A percentile compares a stretch with the other conserved stretches of the same genome.
Conservation (phyloP, 2,888 invertebrate genomes). For the Noctua comes region DNA sequence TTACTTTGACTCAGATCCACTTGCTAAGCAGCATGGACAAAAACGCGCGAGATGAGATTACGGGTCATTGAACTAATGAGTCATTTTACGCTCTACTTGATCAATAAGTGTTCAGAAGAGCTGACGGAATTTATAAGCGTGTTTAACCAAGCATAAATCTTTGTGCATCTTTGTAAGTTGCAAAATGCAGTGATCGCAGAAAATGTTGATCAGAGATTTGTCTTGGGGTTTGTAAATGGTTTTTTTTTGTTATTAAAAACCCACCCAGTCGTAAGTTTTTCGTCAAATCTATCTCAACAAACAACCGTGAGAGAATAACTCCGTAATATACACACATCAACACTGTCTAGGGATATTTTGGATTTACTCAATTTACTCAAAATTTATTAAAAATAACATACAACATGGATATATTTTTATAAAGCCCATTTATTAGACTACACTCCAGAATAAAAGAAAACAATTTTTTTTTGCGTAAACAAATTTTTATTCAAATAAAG, state of each 20-base stretch:
- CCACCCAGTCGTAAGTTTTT: background rate
- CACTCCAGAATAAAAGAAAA: too few relatives aligned
- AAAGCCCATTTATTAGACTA: too few relatives aligned
- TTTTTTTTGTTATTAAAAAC: background rate
- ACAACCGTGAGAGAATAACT: conserved; percentile 4
- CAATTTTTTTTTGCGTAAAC: too few relatives aligned
- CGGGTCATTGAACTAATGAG: conserved; percentile 83
- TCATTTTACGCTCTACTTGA: conserved; percentile 83
- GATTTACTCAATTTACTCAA: too few relatives aligned
- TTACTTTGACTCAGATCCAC: conserved; percentile 45
- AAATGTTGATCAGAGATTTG: background rate
- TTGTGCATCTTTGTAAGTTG: conserved; percentile 13
- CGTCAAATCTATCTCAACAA: background rate
- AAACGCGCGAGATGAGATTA: conserved; percentile 70
- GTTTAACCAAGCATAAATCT: conserved; percentile 50
- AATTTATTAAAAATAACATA: too few relatives aligned
- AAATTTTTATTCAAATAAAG: too few relatives aligned
- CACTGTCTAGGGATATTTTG: too few relatives aligned
- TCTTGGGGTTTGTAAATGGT: background rate
- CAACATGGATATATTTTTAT: too few relatives aligned
- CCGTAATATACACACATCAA: too few relatives aligned
- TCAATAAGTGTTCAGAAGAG: conserved; percentile 65
- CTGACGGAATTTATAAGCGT: conserved; percentile 53
- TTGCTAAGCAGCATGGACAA: conserved; percentile 49
- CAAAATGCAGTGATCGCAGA: background rate